Conservation (phyloP, 2,888 invertebrate species). For the Dicyrtoma fusca region DNA sequence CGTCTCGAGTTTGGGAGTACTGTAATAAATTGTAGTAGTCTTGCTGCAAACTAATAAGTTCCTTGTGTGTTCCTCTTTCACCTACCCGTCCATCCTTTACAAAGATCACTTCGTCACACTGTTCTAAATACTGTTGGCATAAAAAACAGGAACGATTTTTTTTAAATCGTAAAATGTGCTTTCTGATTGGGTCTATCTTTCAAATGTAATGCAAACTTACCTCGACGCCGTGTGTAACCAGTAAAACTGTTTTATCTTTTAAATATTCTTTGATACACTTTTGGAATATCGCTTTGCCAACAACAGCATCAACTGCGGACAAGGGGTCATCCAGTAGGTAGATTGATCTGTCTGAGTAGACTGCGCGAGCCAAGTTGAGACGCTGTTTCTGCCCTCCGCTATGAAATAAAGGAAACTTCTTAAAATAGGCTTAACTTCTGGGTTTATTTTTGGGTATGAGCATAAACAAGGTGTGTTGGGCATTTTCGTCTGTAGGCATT, state of each 20-base stretch:
- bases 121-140: constrained; percentile 61
- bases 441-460: too few species aligned
- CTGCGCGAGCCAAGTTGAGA: constrained; percentile 61
- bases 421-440: too few species aligned
- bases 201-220: too few species aligned
- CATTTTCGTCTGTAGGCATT: too few species aligned
- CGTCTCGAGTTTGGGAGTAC: constrained; percentile 52
- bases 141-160: too few species aligned
- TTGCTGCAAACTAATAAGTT: constrained; percentile 59
- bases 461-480: too few species aligned
- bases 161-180: too few species aligned
- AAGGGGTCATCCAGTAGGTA: constrained; percentile 66
- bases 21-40: constrained; percentile 59
- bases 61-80: constrained; percentile 61
- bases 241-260: constrained; percentile 59
- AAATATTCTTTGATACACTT: constrained; percentile 59
- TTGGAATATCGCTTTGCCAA: constrained; percentile 65
- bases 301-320: constrained; percentile 66
- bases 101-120: constrained; percentile 63
- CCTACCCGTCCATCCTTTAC: constrained; percentile 62
- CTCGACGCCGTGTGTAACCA: constrained; percentile 60
- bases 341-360: constrained; percentile 61
- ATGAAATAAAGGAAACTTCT: too few species aligned
- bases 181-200: too few species aligned
- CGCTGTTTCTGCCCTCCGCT: constrained; percentile 62